Percentiles rank a stretch among this genome's conserved stretches.
Conservation (phyloP, 2,797 vertebrate species). For the Eulemur albifrons region DNA sequence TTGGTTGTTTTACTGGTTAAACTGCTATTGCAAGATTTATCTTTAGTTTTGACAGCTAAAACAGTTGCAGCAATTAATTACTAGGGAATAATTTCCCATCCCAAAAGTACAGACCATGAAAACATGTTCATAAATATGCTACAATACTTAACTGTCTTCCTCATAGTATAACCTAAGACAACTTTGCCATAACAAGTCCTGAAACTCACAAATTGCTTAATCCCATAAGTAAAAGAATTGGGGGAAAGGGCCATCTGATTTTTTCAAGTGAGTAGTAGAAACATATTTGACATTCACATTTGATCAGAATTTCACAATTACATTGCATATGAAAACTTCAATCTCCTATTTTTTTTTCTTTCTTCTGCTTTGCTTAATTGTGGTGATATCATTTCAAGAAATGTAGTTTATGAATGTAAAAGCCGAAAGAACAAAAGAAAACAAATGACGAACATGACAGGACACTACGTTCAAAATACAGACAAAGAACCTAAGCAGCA, state of each 20-base stretch:
- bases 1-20: slow-evolving; percentile 62
- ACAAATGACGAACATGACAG: slow-evolving; percentile 41
- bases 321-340: slow-evolving; percentile 9
- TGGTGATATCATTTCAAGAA: slow-evolving; percentile 73
- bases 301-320: slow-evolving; percentile 44
- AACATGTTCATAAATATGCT: slow-evolving; percentile 70
- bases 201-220: slow-evolving; percentile 53
- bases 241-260: background rate
- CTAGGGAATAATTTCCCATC: slow-evolving; percentile 51
- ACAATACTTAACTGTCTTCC: slow-evolving; percentile 3
- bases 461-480: slow-evolving; percentile 55
- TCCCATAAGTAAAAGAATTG: slow-evolving; percentile 31
- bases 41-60: slow-evolving; percentile 74
- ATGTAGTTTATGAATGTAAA: slow-evolving; percentile 69
- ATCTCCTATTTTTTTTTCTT: background rate
- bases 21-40: slow-evolving; percentile 44
- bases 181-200: slow-evolving; percentile 27
- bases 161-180: slow-evolving; percentile 49
- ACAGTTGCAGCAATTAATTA: slow-evolving; percentile 73
- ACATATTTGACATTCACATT: slow-evolving; percentile 37
- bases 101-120: slow-evolving; percentile 57
- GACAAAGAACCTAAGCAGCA: slow-evolving; percentile 70
- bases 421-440: slow-evolving; percentile 74
- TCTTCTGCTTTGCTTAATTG: slow-evolving; percentile 54
- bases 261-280: slow-evolving; percentile 7